Percentiles rank a stretch among this genome's conserved stretches.
Evolutionary conservation across 2,113 vertebrate species (phyloP).

Genomic region (Theropithecus gelada): DNA sequence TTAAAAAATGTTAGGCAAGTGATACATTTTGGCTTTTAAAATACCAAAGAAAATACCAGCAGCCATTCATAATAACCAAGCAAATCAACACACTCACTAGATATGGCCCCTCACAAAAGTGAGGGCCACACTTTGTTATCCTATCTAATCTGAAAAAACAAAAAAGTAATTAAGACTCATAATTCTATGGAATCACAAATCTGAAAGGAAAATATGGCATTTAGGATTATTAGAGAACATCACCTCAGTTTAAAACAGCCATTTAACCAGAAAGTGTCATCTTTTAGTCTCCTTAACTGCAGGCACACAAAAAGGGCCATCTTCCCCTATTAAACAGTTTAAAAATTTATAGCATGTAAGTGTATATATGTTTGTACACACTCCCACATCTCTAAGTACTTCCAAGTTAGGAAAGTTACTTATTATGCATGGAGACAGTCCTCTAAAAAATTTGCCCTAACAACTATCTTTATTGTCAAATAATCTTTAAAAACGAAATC

Average conservation of each 20-base stretch:
- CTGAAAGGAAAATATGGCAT: constrained; percentile 32
- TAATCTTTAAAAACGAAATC: background rate
- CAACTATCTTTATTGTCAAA: background rate
- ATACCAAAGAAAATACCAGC: background rate
- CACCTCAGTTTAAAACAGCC: background rate
- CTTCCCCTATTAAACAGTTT: background rate
- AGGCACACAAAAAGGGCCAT: background rate
- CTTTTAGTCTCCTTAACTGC: background rate
- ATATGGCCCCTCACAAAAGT: background rate
- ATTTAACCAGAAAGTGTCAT: background rate
- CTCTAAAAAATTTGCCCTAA: background rate
- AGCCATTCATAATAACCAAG: constrained; percentile 17
- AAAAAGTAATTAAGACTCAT: background rate
- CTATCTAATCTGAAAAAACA: background rate
- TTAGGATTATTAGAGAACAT: background rate
- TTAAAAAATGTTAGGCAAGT: background rate
- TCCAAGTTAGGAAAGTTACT: background rate
- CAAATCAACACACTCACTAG: constrained; percentile 15
- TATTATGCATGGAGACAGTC: background rate
- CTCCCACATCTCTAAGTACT: background rate
- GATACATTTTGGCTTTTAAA: background rate
- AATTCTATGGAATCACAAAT: constrained; percentile 25
- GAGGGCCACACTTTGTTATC: background rate
- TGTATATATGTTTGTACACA: background rate
- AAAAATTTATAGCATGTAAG: background rate